Evolutionary conservation across 2,113 vertebrate genomes (phyloP).

Genomic region (Formicarius rufipectus): DNA sequence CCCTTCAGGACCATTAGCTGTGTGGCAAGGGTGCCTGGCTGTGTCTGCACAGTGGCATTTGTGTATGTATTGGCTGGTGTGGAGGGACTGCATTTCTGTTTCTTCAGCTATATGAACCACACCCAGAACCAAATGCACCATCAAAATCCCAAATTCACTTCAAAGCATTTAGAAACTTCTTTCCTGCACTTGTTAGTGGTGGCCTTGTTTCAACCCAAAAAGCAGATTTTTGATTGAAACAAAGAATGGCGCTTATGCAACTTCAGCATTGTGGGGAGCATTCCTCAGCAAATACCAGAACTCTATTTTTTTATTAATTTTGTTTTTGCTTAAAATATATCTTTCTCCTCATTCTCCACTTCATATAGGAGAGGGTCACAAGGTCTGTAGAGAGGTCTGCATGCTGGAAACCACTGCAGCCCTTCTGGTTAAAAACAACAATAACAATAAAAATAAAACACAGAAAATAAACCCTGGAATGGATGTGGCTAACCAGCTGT

Average conservation of each 20-base stretch:
- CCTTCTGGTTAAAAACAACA: conserved; percentile 28
- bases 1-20: neutral
- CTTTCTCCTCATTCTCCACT: neutral
- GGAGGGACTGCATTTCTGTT: conserved; percentile 32
- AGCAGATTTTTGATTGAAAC: conserved; percentile 48
- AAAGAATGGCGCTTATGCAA: conserved; percentile 57
- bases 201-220: conserved; percentile 67
- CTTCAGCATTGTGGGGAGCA: conserved; percentile 66
- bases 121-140: conserved; percentile 39
- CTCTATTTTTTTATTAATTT: neutral
- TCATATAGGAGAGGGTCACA: neutral
- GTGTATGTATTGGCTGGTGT: conserved; percentile 11
- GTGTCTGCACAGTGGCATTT: neutral
- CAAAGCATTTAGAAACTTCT: conserved; percentile 47
- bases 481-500: conserved; percentile 59
- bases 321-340: conserved; percentile 9
- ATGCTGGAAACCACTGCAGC: neutral
- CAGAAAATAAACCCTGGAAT: conserved; percentile 15
- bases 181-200: conserved; percentile 62
- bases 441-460: conserved; percentile 32
- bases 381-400: neutral
- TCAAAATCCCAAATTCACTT: conserved; percentile 41
- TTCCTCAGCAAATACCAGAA: conserved; percentile 38
- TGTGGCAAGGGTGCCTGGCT: conserved; percentile 13
- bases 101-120: conserved; percentile 46